phyloP scores from a whole-genome alignment of 2,797 vertebrate genomes.

The Aselliscus stoliczkanus region DNA sequence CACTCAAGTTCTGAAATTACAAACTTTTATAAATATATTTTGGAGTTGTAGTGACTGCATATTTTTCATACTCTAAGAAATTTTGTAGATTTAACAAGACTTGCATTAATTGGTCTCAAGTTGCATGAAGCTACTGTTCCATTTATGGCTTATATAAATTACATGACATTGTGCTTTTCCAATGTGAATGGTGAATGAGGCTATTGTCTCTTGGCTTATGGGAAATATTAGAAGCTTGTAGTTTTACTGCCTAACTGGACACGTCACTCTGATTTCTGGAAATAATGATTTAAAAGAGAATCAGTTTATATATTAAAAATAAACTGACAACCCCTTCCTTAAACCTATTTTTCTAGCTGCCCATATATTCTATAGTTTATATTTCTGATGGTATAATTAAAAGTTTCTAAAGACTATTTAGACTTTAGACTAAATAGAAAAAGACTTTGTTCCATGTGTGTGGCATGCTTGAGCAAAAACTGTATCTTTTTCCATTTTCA shows the following conservation, averaged over 20 bases:
- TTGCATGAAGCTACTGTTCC: slow-evolving; percentile 76
- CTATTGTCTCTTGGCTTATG: slow-evolving; percentile 81
- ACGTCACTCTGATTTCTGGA: slow-evolving; percentile 67
- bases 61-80: slow-evolving; percentile 26
- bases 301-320: slow-evolving; percentile 66
- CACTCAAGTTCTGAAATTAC: neutral
- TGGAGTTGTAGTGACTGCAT: slow-evolving; percentile 31
- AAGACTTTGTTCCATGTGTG: slow-evolving; percentile 34
- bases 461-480: slow-evolving; percentile 1
- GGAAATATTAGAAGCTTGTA: slow-evolving; percentile 73
- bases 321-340: slow-evolving; percentile 19
- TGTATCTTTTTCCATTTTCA: neutral
- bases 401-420: slow-evolving; percentile 32
- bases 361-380: slow-evolving; percentile 3
- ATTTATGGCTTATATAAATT: slow-evolving; percentile 84
- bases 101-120: slow-evolving; percentile 66
- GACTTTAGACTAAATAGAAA: slow-evolving; percentile 49
- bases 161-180: slow-evolving; percentile 80
- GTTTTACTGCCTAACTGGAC: slow-evolving; percentile 68
- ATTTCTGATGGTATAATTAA: slow-evolving; percentile 17
- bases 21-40: slow-evolving; percentile 28
- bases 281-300: slow-evolving; percentile 64
- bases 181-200: slow-evolving; percentile 83
- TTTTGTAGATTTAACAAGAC: slow-evolving; percentile 60
- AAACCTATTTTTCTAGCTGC: slow-evolving; percentile 34